Base-by-base conservation (phyloP, 1,140 invertebrate species). In the Aethina tumida region DNA sequence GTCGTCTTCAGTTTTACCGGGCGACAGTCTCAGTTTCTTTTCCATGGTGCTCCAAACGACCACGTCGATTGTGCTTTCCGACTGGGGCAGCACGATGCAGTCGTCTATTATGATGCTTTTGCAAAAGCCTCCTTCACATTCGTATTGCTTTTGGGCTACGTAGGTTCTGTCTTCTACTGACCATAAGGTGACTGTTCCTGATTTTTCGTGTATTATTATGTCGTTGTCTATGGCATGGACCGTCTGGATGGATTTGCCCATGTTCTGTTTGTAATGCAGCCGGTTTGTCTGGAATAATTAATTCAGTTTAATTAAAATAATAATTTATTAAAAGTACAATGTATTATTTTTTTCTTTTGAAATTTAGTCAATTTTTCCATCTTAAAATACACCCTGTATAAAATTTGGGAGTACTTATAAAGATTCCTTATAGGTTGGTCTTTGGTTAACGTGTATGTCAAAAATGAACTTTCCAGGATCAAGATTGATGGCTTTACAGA, bases 141-240 rank as follows among this genome's bases (percentile, higher is more conserved):
- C 69, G 24, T 65, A 70, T 2, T 69, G 53, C 35, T 75, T 65
- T 8, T 65, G 63, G 38, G 69, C 63, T 42, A 70, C 57, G 28
- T 72, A 62, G 56, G 78, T 79, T 40, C 69, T 69, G 42, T 72
- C 74, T 43, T 70, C 64, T 25, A 74, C 64, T 19, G 68, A 62
- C 69, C 79, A 82, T 37, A 78, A 62, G 60, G 79, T 79, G 22
- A 77, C 64, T 36, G 63, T 62, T 34, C 79, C 79, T 41, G 67
- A 71, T 61, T 82, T 83, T 59, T 78, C 74, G 63, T 82, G 79
- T 17, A 77, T 75, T 28, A 70, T 51, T 30, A 80, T 70, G 48
- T 74, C 57, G 39, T 73, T 68, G 21, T 60, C 58, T 3, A 70
- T 64, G 45, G 65, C 68, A 39, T 71, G 64, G 35, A 79, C 56